phyloP scores from a whole-genome alignment of 30 jellyfish, hydroid and myxozoan genomes.

The Aurelia coerulea region DNA sequence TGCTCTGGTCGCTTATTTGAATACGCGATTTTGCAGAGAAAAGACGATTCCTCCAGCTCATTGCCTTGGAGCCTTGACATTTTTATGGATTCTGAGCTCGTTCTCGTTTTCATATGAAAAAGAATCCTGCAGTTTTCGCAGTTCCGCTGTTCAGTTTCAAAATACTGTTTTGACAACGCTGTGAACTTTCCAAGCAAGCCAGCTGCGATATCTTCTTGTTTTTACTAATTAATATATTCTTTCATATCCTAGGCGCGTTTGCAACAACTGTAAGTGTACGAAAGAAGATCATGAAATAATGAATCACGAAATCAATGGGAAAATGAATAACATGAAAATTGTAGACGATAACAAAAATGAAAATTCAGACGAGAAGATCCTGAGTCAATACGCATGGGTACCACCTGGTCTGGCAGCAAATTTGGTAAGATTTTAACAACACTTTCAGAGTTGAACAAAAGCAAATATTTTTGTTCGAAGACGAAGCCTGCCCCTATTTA shows the following conservation, averaged over 20 bases:
- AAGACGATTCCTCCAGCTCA: no score
- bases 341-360: constrained; percentile 53
- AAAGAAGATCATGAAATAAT: constrained; percentile 83
- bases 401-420: constrained; percentile 94
- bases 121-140: background rate
- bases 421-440: constrained; percentile 57
- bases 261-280: constrained; percentile 85
- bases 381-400: constrained; percentile 87
- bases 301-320: constrained; percentile 58
- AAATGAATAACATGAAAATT: constrained; percentile 40
- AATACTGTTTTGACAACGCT: background rate
- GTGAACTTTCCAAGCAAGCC: background rate
- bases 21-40: no score
- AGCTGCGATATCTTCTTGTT: no score
- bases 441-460: no score
- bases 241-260: constrained; percentile 53
- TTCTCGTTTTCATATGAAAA: background rate
- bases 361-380: constrained; percentile 29
- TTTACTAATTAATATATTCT: no score
- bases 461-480: no score
- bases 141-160: background rate
- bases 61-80: no score
- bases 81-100: no score
- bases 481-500: no score
- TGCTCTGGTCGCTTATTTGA: no score